Evolutionary conservation across 2,113 vertebrate species (phyloP).

Genomic region (Stigmatopora argus): DNA sequence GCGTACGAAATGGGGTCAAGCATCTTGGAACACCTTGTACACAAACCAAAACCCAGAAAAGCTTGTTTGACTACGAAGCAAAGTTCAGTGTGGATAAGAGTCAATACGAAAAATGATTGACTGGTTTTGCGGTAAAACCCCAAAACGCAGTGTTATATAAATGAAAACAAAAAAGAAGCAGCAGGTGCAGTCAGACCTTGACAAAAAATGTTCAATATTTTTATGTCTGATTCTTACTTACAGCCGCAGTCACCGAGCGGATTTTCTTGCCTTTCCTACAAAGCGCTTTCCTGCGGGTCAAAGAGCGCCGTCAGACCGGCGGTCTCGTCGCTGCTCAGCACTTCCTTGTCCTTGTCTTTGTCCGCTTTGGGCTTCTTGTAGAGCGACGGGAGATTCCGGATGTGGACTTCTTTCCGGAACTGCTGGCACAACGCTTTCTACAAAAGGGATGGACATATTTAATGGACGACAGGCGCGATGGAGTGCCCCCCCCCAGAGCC

Average conservation of each 20-base stretch:
- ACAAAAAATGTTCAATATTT: background rate
- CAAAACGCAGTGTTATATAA: background rate
- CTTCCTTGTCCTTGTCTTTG: too few relatives aligned
- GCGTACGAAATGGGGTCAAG: too few relatives aligned
- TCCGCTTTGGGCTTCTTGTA: conserved; percentile 86
- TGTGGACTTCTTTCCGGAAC: conserved; percentile 97
- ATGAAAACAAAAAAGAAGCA: background rate
- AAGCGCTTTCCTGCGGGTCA: conserved; percentile 33
- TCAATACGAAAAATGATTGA: background rate
- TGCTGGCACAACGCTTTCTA: conserved; percentile 94
- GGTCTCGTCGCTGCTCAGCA: conserved; percentile 70
- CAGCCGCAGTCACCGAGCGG: background rate
- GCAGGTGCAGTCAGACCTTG: background rate
- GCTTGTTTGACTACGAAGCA: conserved; percentile 4
- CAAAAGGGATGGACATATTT: conserved; percentile 28
- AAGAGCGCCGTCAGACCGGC: conserved; percentile 77
- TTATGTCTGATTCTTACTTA: background rate
- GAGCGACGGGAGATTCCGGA: conserved; percentile 93
- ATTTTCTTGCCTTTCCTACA: conserved; percentile 31
- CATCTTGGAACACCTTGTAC: background rate
- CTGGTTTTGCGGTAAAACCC: background rate
- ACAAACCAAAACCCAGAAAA: conserved; percentile 14
- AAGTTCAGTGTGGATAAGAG: background rate
- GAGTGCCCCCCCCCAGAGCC: conserved; percentile 28
- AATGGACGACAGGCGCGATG: background rate